Evolutionary conservation across 2,113 vertebrate species (phyloP).

Genomic region (Sturnus vulgaris): DNA sequence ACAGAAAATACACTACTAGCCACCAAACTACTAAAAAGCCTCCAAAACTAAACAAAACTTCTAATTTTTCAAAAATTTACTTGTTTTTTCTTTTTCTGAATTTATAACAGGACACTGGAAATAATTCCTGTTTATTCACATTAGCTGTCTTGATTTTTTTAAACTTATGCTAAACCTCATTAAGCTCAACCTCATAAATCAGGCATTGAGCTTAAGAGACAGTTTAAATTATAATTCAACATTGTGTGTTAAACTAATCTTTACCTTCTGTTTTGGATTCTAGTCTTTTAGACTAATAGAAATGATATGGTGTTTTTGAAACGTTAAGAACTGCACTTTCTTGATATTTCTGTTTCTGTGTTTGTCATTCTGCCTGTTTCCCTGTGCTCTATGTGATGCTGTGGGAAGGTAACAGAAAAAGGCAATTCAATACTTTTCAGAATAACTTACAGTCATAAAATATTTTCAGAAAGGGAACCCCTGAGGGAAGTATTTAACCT

Average conservation of each 20-base stretch:
- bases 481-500: background rate
- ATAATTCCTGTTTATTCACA: background rate
- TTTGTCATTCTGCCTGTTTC: background rate
- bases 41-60: background rate
- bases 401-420: background rate
- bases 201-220: background rate
- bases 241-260: background rate
- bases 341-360: background rate
- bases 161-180: background rate
- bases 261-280: background rate
- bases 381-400: background rate
- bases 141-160: background rate
- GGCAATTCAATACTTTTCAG: background rate
- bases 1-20: background rate
- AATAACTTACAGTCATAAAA: background rate
- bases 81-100: background rate
- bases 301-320: background rate
- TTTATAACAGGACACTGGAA: background rate
- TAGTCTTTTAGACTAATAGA: background rate
- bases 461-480: background rate
- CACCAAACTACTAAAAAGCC: background rate
- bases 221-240: background rate
- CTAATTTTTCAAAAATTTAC: background rate
- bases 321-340: background rate
- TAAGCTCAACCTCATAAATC: background rate